Evolutionary conservation across 2,888 invertebrate genomes (phyloP).

Genomic region (Caenorhabditis japonica): DNA sequence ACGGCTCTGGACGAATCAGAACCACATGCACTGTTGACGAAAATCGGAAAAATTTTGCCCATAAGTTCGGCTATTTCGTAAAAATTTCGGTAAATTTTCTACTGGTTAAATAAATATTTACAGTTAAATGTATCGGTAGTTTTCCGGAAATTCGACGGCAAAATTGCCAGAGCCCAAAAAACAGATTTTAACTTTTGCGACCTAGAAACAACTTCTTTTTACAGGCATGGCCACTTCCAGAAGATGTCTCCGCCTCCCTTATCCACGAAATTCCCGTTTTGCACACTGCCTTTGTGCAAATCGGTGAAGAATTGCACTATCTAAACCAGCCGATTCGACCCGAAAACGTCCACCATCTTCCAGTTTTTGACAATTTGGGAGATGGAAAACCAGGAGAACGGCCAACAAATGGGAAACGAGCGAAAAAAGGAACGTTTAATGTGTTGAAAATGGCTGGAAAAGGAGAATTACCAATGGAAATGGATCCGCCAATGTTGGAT

Average conservation of each 20-base stretch:
- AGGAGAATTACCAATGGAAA: conserved; percentile 53
- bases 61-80: neutral
- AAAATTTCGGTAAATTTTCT: neutral
- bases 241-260: conserved; percentile 42
- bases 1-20: no score
- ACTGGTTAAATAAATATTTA: no score
- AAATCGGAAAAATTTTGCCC: neutral
- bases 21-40: no score
- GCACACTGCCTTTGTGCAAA: conserved; percentile 84
- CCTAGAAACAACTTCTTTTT: no score
- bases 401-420: neutral
- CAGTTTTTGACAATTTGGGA: conserved; percentile 4
- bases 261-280: conserved; percentile 65
- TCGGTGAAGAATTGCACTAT: conserved; percentile 83
- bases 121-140: no score
- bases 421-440: conserved; percentile 17
- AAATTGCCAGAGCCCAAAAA: no score
- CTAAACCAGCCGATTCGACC: conserved; percentile 79
- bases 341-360: conserved; percentile 26
- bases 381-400: neutral
- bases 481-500: conserved; percentile 63
- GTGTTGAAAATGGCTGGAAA: conserved; percentile 50
- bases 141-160: no score
- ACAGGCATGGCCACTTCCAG: conserved; percentile 48
- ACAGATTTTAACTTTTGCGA: no score